Conservation (phyloP, 2,888 invertebrate genomes). For the Limnephilus marmoratus region DNA sequence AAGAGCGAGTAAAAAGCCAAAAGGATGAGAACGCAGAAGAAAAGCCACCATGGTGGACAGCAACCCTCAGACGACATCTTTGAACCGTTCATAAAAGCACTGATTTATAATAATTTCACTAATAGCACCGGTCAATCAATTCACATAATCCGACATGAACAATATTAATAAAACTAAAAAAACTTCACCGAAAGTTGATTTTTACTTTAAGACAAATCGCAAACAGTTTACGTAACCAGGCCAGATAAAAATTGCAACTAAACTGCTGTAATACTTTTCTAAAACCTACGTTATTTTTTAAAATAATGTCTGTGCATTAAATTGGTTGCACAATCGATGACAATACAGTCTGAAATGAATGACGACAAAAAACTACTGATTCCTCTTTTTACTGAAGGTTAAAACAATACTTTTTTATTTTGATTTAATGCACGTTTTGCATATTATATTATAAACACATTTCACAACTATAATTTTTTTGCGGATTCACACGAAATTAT, state of each 20-base stretch:
- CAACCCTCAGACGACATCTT: constrained; percentile 56
- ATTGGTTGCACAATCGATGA: neutral
- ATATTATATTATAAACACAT: neutral
- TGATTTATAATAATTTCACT: neutral
- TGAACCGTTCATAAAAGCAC: constrained; percentile 1
- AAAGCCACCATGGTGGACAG: constrained; percentile 70
- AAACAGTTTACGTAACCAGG: neutral
- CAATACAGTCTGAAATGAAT: neutral
- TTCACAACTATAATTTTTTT: neutral
- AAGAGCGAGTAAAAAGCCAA: constrained; percentile 79
- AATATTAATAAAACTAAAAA: neutral
- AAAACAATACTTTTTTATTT: neutral
- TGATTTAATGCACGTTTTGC: neutral
- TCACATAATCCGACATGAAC: constrained; percentile 9
- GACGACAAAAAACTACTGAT: neutral
- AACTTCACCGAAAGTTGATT: neutral
- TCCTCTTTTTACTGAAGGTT: neutral
- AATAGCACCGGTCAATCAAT: neutral
- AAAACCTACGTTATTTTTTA: neutral
- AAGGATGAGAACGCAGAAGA: constrained; percentile 73
- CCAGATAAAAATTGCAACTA: neutral
- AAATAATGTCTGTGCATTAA: neutral
- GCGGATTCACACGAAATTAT: neutral
- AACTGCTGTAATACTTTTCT: neutral
- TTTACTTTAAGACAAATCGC: neutral